Conservation (phyloP, 2,797 vertebrate species). For the Sebastes matsubarae region DNA sequence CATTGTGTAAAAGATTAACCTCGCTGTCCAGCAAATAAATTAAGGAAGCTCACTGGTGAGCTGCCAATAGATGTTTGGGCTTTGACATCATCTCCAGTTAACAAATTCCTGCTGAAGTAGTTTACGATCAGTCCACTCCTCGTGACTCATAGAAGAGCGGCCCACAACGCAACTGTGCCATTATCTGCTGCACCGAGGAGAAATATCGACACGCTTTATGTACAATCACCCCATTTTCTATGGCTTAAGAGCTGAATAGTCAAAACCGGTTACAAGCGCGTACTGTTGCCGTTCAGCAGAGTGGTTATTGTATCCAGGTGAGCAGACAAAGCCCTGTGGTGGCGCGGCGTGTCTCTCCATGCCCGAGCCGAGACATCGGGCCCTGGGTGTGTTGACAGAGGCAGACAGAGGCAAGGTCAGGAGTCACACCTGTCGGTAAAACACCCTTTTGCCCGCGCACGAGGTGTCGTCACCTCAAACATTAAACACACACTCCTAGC, state of each 20-base stretch:
- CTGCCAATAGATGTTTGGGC: constrained; percentile 68
- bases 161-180: background rate
- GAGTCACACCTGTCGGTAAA: constrained; percentile 78
- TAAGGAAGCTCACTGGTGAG: constrained; percentile 64
- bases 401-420: constrained; percentile 63
- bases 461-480: constrained; percentile 27
- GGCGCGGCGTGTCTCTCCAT: constrained; percentile 59
- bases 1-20: constrained; percentile 69
- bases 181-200: background rate
- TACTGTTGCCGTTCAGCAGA: constrained; percentile 12
- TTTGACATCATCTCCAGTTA: constrained; percentile 71
- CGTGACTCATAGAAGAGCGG: constrained; percentile 18
- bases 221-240: background rate
- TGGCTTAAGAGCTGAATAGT: background rate
- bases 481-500: background rate
- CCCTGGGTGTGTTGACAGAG: constrained; percentile 71
- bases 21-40: constrained; percentile 68
- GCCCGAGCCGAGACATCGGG: constrained; percentile 57
- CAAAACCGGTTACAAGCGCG: background rate
- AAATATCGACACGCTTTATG: background rate
- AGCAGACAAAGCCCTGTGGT: constrained; percentile 70
- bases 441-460: constrained; percentile 11
- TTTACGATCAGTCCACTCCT: constrained; percentile 55
- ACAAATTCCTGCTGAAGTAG: constrained; percentile 52
- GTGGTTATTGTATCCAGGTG: constrained; percentile 73